Evolutionary conservation across 2,113 vertebrate species (phyloP), one percentile per base, ranked within the genome.

Genomic region (Nothoprocta perdicaria): DNA sequence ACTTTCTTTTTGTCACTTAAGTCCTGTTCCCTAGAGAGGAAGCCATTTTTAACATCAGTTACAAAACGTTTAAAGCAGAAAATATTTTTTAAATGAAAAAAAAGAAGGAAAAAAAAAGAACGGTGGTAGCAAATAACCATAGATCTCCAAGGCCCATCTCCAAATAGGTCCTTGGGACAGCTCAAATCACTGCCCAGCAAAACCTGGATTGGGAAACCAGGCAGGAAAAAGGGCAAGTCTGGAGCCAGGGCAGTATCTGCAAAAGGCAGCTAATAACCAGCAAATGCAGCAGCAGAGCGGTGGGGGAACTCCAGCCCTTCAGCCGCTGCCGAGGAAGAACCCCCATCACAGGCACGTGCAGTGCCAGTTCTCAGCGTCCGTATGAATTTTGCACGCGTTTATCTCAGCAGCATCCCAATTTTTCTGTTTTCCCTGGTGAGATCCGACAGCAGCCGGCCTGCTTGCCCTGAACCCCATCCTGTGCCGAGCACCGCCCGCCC

Each of bases 181-280:
- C 69, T 46, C 14, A 45, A 67, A 26, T 14, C 24, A 13, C 24
- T 26, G 24, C 50, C 50, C n/a, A 3, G 48, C 2, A 6, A 79
- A 22, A n/a, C 43, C 43, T 69, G 58, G 17, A 0, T 0, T 24
- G 55, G 52, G 46, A 57, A n/a, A 68, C 1, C 4, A 15, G 0
- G 3, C 33, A 57, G 63, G 53, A 57, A 33, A 24, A 22, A 65
- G 40, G 38, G 29, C 74, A 17, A 8, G 22, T 13, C 31, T 46
- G 0, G 79, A 29, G 14, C 35, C 16, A 50, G 60, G 6, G 43
- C 27, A 82, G 22, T 13, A 16, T 31, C 61, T 24, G 43, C 24
- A 4, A 41, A 58, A 48, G 48, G 29, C 0, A 67, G 19, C 12
- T 73, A 17, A 74, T 9, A 5, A 41, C 3, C 3, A 0, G 31